Evolutionary conservation across 2,888 invertebrate genomes (phyloP).

Genomic region (Dryadula phaetusa): DNA sequence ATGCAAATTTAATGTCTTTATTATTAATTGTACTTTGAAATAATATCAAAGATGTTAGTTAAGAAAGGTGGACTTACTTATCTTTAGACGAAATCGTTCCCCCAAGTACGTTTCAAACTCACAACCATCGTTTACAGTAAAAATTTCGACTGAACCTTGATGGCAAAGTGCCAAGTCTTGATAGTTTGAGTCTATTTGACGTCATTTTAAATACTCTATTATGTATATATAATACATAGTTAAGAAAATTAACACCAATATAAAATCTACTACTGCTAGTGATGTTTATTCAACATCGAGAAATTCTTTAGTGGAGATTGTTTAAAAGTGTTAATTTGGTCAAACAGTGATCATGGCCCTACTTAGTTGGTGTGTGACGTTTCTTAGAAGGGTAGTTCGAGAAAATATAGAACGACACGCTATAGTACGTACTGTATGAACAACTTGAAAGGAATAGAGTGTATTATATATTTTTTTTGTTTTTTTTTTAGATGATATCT

Average conservation of each 20-base stretch:
- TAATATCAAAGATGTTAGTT: too few relatives aligned
- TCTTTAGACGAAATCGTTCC: too few relatives aligned
- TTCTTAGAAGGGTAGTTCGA: constrained; percentile 74
- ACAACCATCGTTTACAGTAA: too few relatives aligned
- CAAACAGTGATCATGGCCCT: constrained; percentile 78
- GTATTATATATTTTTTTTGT: not conserved
- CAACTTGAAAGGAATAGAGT: constrained; percentile 50
- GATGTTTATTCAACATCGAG: not conserved
- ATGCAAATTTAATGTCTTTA: too few relatives aligned
- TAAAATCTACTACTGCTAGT: not conserved
- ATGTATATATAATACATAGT: constrained; percentile 5
- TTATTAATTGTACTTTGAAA: too few relatives aligned
- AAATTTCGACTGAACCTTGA: too few relatives aligned
- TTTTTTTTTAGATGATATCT: not conserved
- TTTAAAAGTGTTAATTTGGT: constrained; percentile 78
- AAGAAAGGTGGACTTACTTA: too few relatives aligned
- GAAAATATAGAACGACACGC: constrained; percentile 72
- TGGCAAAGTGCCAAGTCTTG: too few relatives aligned
- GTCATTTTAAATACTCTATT: constrained; percentile 1
- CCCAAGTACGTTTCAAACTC: too few relatives aligned
- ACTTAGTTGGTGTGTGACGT: constrained; percentile 74
- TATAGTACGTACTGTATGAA: constrained; percentile 68
- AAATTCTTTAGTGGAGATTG: constrained; percentile 50
- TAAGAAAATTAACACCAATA: constrained; percentile 11
- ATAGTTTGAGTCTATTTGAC: not conserved